Evolutionary conservation across 2,888 invertebrate genomes (phyloP), one percentile per base, ranked within the genome.

Genomic region (Listrodromus nycthemerus): DNA sequence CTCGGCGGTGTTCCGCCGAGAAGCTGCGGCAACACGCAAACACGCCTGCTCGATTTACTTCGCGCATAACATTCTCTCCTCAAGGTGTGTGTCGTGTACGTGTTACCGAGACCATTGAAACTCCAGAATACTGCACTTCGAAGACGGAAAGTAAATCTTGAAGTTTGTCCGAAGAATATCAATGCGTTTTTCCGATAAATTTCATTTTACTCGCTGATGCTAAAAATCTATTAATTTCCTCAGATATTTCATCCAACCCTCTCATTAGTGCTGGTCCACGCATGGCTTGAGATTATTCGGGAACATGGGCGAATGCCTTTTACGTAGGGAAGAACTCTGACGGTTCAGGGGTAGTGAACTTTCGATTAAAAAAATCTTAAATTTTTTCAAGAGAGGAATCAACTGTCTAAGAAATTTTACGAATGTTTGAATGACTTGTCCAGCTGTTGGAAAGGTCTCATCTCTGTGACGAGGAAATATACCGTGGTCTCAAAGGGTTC

Each of bases 41-140:
- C 70, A 48, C 75, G 66, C 70, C 21, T 67, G 58, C 80, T 77
- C 77, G 41, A 67, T 77, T 58, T 77, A 67, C 74, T 74, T 79
- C 67, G 80, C 27, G 61, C 73, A 76, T 84, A 88, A 86, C 86
- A 85, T 87, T 87, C 87, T 86, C 86, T 84, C 83, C 84, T 86
- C 86, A 86, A 86, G 86, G 83, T 85, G 83, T 83, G 86, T 81
- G 75, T 71, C 66, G 30, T 24, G 33, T 67, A 76, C 52, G 48
- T 52, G 55, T 75, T 63, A 24, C 33, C 65, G 30, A 48, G 82
- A 37, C 24, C 66, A 65, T 37, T 70, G 45, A 48, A 82, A 55
- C 41, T 45, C 58, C 76, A 63, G 58, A 37, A 41, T 73, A 76
- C 77, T 37, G 19, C 69, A 70, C 71, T 61, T 71, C 58, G 61